These are phyloP conservation scores for Luidia sarsii DNA, from an alignment of 53 echinoderm and acorn worm species.

Conservation along the genomic window DNA sequence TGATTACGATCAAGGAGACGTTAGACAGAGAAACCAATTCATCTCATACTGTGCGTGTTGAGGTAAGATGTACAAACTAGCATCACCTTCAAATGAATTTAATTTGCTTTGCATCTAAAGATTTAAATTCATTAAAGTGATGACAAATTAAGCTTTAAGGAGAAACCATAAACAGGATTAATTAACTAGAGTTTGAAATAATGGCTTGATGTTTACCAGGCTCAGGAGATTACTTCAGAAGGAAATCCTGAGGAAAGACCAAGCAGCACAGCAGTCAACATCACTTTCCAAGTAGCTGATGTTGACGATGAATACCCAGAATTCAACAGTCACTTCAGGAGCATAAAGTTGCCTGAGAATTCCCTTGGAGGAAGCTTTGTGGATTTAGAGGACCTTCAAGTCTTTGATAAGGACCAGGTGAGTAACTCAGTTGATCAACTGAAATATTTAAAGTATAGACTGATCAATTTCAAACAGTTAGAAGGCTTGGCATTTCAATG, in stretches of 20 bases:
- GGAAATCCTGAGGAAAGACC: background rate
- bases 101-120: no score
- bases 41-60: conserved; percentile 46
- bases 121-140: no score
- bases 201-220: no score
- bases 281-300: conserved; percentile 34
- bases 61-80: no score
- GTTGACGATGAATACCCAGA: conserved; percentile 22
- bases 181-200: no score
- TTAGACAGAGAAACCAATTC: conserved; percentile 52
- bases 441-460: no score
- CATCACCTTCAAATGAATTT: no score
- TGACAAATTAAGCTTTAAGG: no score
- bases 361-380: conserved; percentile 16
- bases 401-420: conserved; percentile 8
- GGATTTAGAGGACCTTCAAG: background rate
- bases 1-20: conserved; percentile 24
- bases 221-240: conserved; percentile 2
- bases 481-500: background rate
- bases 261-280: background rate
- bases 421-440: background rate
- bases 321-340: background rate
- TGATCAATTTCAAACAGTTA: no score
- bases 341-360: background rate
- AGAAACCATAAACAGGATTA: no score